phyloP scores from a whole-genome alignment of 2,888 invertebrate genomes.

The Didymodactylos carnosus region DNA sequence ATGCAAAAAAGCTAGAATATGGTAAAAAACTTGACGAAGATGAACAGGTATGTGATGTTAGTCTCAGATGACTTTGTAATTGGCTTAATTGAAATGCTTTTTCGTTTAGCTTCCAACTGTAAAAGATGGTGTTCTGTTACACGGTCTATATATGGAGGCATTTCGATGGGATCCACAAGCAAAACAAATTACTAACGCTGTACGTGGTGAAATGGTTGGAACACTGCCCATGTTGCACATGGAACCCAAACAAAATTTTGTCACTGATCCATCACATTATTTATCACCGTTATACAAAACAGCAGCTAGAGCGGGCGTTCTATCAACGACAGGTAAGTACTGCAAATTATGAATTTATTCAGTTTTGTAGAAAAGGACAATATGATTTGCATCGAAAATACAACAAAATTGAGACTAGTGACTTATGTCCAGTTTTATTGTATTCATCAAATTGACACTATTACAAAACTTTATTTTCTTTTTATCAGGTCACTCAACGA shows the following conservation, averaged over 20 bases:
- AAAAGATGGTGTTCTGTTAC: conserved; percentile 33
- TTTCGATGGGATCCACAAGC: conserved; percentile 30
- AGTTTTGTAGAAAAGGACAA: too few relatives aligned
- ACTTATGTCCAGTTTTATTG: too few relatives aligned
- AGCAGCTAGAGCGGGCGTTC: conserved; percentile 29
- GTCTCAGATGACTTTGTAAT: background rate
- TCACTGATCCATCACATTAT: conserved; percentile 30
- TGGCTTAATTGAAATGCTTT: background rate
- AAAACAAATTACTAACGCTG: conserved; percentile 25
- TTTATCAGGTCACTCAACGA: conserved; percentile 34
- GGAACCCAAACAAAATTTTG: conserved; percentile 42
- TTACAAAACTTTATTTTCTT: background rate
- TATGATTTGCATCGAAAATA: too few relatives aligned
- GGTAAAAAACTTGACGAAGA: conserved; percentile 32
- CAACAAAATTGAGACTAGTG: too few relatives aligned
- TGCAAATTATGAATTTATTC: background rate
- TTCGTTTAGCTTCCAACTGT: conserved; percentile 21
- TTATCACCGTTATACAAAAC: conserved; percentile 35
- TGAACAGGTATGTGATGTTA: conserved; percentile 21
- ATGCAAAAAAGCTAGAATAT: conserved; percentile 24
- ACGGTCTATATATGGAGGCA: conserved; percentile 35
- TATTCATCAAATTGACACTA: background rate
- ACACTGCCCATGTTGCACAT: conserved; percentile 49
- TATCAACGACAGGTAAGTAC: conserved; percentile 35
- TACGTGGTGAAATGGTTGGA: conserved; percentile 53